Evolutionary conservation across 2,888 invertebrate genomes (phyloP).

Genomic region (Platycheirus rosarum): DNA sequence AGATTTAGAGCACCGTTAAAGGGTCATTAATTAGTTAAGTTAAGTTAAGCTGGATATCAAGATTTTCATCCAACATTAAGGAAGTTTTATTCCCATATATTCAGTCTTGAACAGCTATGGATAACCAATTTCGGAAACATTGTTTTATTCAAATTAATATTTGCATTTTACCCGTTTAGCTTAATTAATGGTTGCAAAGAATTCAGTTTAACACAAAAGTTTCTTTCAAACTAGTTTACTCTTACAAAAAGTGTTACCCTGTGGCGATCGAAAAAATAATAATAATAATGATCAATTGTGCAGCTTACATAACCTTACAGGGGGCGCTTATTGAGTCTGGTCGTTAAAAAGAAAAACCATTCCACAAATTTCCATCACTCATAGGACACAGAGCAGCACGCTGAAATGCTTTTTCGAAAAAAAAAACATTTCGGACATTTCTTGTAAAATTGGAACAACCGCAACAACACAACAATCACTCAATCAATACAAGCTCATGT

Average conservation of each 20-base stretch:
- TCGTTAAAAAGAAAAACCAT: slow-evolving; percentile 23
- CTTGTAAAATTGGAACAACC: slow-evolving; percentile 18
- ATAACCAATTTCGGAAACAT: too few relatives aligned
- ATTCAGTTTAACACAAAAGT: too few relatives aligned
- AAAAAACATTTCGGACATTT: slow-evolving; percentile 31
- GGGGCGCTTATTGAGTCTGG: slow-evolving; percentile 1
- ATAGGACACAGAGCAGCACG: slow-evolving; percentile 1
- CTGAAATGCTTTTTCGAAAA: background rate
- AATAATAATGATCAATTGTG: slow-evolving; percentile 44
- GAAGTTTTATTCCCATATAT: too few relatives aligned
- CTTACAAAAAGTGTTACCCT: slow-evolving; percentile 43
- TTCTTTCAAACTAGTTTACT: too few relatives aligned
- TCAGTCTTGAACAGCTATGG: too few relatives aligned
- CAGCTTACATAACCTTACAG: slow-evolving; percentile 37
- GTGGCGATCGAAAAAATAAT: slow-evolving; percentile 9
- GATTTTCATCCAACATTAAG: too few relatives aligned
- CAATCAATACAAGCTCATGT: slow-evolving; percentile 41
- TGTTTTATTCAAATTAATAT: too few relatives aligned
- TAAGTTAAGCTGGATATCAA: too few relatives aligned
- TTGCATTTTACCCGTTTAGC: too few relatives aligned
- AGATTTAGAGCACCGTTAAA: too few relatives aligned
- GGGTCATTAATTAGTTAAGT: too few relatives aligned
- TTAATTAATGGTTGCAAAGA: too few relatives aligned
- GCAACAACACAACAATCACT: slow-evolving; percentile 60
- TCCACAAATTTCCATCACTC: slow-evolving; percentile 42